Evolutionary conservation across 1,140 invertebrate species (phyloP).

Genomic region (Psix sp.): DNA sequence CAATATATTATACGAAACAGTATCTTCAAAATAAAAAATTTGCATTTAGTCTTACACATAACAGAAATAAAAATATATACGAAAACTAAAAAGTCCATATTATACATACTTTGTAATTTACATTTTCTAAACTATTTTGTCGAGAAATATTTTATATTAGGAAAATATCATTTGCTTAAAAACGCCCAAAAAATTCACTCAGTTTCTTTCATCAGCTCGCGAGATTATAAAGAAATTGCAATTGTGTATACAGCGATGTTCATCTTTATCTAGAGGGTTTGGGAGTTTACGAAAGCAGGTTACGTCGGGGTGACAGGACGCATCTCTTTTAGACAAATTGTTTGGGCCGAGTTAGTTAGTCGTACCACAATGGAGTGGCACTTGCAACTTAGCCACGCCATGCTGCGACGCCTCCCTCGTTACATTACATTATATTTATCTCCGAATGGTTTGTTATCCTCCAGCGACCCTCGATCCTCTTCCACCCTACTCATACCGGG

Average conservation of each 20-base stretch:
- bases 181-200: conserved; percentile 32
- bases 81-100: too few relatives aligned
- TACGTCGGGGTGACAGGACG: conserved; percentile 60
- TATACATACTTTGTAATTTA: too few relatives aligned
- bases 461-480: conserved; percentile 58
- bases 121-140: too few relatives aligned
- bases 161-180: conserved; percentile 10
- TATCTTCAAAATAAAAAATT: too few relatives aligned
- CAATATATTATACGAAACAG: too few relatives aligned
- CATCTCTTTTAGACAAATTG: conserved; percentile 73
- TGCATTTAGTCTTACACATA: too few relatives aligned
- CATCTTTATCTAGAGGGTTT: conserved; percentile 28
- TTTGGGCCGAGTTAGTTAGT: conserved; percentile 75
- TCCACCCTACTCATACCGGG: conserved; percentile 52
- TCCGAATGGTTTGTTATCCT: conserved; percentile 67
- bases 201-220: conserved; percentile 20
- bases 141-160: conserved; percentile 5
- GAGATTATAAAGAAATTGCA: conserved; percentile 65
- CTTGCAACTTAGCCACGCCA: conserved; percentile 66
- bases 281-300: conserved; percentile 52
- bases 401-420: conserved; percentile 68
- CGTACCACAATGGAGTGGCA: conserved; percentile 73
- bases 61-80: too few relatives aligned
- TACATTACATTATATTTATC: conserved; percentile 74
- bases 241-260: conserved; percentile 35